Conservation (phyloP, 2,797 vertebrate genomes). For the Novumbra hubbsi region DNA sequence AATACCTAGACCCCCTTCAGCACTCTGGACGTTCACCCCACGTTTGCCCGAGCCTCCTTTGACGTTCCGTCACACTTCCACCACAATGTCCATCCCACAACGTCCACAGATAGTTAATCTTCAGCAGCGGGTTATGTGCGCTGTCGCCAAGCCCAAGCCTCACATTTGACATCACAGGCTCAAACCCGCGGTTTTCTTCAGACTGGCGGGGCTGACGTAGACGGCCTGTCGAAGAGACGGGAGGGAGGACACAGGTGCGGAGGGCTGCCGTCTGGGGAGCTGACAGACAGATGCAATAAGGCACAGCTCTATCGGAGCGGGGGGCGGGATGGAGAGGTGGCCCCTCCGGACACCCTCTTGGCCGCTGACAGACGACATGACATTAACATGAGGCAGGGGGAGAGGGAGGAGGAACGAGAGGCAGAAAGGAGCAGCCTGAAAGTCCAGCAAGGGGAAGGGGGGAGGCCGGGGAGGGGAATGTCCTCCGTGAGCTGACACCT, state of each 20-base stretch:
- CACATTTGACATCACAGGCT: not conserved
- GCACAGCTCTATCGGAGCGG: constrained; percentile 44
- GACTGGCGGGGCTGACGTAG: too few species aligned
- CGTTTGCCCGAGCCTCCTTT: not conserved
- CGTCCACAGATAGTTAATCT: not conserved
- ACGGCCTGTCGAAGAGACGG: not conserved
- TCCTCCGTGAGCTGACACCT: constrained; percentile 49
- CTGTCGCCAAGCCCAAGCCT: not conserved
- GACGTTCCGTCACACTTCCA: not conserved
- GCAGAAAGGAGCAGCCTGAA: constrained; percentile 26
- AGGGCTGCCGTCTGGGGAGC: constrained; percentile 25
- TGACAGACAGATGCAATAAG: constrained; percentile 66
- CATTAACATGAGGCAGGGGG: constrained; percentile 43
- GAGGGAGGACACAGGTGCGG: not conserved
- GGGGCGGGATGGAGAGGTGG: constrained; percentile 26
- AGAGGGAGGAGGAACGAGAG: constrained; percentile 28
- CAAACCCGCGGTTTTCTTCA: not conserved
- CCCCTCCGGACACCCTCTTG: constrained; percentile 28
- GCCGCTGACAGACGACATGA: constrained; percentile 45
- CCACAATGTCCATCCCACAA: not conserved
- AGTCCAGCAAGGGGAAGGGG: constrained; percentile 11
- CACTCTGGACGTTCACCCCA: not conserved
- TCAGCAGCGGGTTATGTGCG: not conserved
- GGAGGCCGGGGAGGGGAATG: not conserved
- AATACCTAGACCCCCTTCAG: constrained; percentile 32